Conservation (phyloP, 1,140 invertebrate species). For the Heliconius eleuchia region DNA sequence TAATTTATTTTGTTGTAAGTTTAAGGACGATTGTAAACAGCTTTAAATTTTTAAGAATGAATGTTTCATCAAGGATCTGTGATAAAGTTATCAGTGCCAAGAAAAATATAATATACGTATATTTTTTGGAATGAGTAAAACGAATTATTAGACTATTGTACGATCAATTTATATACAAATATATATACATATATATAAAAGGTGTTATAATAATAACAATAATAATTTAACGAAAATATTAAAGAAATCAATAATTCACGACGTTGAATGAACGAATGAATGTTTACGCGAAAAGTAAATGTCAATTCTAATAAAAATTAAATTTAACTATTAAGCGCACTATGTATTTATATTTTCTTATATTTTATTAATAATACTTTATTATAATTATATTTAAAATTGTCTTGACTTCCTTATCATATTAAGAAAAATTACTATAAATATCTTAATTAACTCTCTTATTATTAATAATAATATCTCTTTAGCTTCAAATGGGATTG, state of each 20-base stretch:
- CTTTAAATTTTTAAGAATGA: conserved; percentile 24
- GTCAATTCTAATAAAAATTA: background rate
- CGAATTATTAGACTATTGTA: conserved; percentile 41
- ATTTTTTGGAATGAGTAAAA: conserved; percentile 38
- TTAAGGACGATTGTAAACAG: background rate
- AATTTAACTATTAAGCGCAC: background rate
- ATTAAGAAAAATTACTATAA: too few species aligned
- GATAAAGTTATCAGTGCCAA: conserved; percentile 49
- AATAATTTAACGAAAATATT: background rate
- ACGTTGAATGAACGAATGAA: background rate
- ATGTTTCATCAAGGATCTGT: conserved; percentile 46
- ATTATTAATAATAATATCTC: too few species aligned
- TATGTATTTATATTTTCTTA: too few species aligned
- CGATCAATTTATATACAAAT: conserved; percentile 8
- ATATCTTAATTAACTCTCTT: too few species aligned
- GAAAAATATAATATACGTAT: conserved; percentile 31
- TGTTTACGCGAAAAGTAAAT: background rate
- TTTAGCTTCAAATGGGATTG: too few species aligned
- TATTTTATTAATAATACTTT: too few species aligned
- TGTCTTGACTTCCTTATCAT: too few species aligned
- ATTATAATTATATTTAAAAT: too few species aligned
- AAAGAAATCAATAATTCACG: conserved; percentile 1
- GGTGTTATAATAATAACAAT: background rate
- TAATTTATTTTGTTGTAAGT: background rate
- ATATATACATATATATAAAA: conserved; percentile 16